A percentile compares a stretch with the other conserved stretches of the same genome.
phyloP scores from a whole-genome alignment of 2,113 vertebrate species.

The Oncorhynchus gorbuscha region DNA sequence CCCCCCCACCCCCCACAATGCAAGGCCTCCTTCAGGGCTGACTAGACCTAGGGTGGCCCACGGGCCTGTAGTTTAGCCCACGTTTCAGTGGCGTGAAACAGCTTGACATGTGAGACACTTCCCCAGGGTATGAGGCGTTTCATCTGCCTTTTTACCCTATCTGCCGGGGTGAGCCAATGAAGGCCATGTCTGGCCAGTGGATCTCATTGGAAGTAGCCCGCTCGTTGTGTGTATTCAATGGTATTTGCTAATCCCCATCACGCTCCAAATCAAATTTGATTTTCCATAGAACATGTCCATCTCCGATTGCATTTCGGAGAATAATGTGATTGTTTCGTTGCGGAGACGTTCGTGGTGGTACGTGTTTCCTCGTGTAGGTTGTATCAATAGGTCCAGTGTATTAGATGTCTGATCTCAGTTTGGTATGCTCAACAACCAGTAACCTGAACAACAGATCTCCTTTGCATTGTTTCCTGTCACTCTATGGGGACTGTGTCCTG shows the following conservation, averaged over 20 bases:
- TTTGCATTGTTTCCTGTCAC: constrained; percentile 54
- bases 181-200: background rate
- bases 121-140: constrained; percentile 37
- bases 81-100: constrained; percentile 54
- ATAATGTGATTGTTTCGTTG: constrained; percentile 43
- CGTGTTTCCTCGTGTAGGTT: constrained; percentile 42
- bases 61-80: constrained; percentile 35
- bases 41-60: background rate
- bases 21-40: constrained; percentile 44
- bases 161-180: background rate
- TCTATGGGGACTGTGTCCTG: constrained; percentile 50
- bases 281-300: constrained; percentile 28
- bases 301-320: constrained; percentile 42
- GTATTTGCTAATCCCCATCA: constrained; percentile 30
- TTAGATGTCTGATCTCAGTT: constrained; percentile 47
- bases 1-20: constrained; percentile 35
- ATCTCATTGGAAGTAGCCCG: background rate
- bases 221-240: constrained; percentile 17
- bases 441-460: constrained; percentile 50
- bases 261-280: constrained; percentile 15
- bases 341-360: constrained; percentile 7
- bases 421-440: constrained; percentile 58
- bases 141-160: constrained; percentile 26
- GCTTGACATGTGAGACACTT: constrained; percentile 56
- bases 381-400: constrained; percentile 42